These are phyloP conservation scores for Lasioglossum figueresi DNA, from an alignment of 2,888 invertebrate species.

Conservation along the genomic window DNA sequence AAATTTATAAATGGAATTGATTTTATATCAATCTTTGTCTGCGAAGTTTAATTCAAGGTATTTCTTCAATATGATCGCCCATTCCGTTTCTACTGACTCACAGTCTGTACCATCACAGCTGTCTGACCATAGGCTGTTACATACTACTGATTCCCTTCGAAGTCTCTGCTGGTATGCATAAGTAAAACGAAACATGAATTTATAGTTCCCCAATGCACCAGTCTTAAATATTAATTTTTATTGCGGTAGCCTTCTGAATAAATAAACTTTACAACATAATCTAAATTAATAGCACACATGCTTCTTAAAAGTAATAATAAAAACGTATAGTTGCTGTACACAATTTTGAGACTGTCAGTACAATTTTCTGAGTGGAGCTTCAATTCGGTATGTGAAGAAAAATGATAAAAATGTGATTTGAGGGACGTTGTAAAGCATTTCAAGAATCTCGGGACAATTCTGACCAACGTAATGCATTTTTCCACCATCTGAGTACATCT, in stretches of 20 bases:
- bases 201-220: not conserved
- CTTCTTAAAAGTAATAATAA: not conserved
- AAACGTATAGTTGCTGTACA: not conserved
- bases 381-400: not conserved
- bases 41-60: not conserved
- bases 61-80: not conserved
- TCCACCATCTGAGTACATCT: slow-evolving; percentile 4
- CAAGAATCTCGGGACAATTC: not conserved
- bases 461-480: not conserved
- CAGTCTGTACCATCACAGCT: slow-evolving; percentile 1
- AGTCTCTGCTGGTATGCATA: not conserved
- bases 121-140: slow-evolving; percentile 15
- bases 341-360: not conserved
- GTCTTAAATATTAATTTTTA: not conserved
- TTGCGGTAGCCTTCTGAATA: not conserved
- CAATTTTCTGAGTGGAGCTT: not conserved
- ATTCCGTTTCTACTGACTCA: not conserved
- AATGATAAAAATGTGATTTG: not conserved
- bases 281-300: not conserved
- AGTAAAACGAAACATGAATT: not conserved
- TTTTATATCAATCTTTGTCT: not conserved
- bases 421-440: not conserved
- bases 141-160: not conserved
- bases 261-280: not conserved
- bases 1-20: too few relatives aligned